A percentile compares a stretch with the other conserved stretches of the same genome.
Evolutionary conservation across 2,113 vertebrate genomes (phyloP).

Genomic region (Tringa solitaria): DNA sequence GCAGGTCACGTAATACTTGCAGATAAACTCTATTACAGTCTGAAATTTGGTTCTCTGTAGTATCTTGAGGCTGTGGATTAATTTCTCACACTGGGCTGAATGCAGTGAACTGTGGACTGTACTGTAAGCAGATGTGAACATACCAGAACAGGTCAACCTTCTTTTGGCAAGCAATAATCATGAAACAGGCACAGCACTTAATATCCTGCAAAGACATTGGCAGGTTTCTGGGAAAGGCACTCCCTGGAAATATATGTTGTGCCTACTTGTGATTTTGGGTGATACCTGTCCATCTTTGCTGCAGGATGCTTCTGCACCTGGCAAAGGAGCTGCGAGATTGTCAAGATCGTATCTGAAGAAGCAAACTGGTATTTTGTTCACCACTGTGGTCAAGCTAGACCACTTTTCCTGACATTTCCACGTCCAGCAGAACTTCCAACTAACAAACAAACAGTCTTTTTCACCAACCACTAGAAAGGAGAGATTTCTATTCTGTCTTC

Average conservation of each 20-base stretch:
- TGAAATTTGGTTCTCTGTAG: neutral
- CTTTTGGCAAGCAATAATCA: neutral
- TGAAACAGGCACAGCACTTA: neutral
- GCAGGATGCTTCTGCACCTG: neutral
- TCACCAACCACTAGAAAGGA: neutral
- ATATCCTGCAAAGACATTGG: neutral
- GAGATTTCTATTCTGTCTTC: neutral
- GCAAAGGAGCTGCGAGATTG: neutral
- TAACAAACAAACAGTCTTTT: neutral
- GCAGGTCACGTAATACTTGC: neutral
- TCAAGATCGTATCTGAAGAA: neutral
- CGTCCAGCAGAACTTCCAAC: neutral
- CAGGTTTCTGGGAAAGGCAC: neutral
- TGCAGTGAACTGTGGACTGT: neutral
- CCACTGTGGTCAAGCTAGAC: neutral
- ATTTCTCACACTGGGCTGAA: neutral
- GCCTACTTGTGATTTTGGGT: neutral
- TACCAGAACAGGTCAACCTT: neutral
- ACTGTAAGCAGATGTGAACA: neutral
- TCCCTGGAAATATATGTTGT: neutral
- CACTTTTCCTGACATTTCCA: neutral
- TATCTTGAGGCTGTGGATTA: neutral
- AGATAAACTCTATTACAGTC: neutral
- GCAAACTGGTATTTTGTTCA: neutral
- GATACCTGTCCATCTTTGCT: neutral